These are phyloP conservation scores for Eutolmus rufibarbis DNA, from an alignment of 2,888 invertebrate genomes.

Conservation along the genomic window DNA sequence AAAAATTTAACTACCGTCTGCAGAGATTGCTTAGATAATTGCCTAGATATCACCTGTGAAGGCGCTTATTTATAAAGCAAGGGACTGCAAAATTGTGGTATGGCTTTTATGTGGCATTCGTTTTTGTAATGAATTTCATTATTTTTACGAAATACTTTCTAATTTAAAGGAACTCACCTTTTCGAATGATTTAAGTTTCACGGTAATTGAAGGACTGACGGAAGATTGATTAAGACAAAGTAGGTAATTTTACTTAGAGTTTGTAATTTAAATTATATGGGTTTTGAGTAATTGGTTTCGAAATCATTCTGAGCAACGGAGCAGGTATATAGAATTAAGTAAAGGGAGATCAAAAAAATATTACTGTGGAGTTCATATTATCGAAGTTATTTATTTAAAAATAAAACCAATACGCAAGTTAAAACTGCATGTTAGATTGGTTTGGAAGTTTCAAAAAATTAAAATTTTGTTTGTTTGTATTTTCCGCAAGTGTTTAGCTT, in stretches of 20 bases:
- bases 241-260: neutral
- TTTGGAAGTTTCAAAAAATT: no score
- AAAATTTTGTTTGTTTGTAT: no score
- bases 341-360: neutral
- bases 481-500: no score
- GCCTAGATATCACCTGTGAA: slow-evolving; percentile 12
- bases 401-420: no score
- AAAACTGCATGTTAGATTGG: no score
- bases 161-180: neutral
- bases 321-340: neutral
- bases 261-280: neutral
- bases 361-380: no score
- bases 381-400: no score
- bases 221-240: neutral
- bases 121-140: neutral
- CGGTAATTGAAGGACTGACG: neutral
- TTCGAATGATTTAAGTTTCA: neutral
- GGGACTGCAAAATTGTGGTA: neutral
- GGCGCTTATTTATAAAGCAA: neutral
- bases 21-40: slow-evolving; percentile 6
- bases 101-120: neutral
- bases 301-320: neutral
- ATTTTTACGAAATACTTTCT: neutral
- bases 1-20: neutral
- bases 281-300: neutral